A percentile compares a stretch with the other conserved stretches of the same genome.
phyloP scores from a whole-genome alignment of 2,797 vertebrate species.

The Enteromius unitaeniatus region DNA sequence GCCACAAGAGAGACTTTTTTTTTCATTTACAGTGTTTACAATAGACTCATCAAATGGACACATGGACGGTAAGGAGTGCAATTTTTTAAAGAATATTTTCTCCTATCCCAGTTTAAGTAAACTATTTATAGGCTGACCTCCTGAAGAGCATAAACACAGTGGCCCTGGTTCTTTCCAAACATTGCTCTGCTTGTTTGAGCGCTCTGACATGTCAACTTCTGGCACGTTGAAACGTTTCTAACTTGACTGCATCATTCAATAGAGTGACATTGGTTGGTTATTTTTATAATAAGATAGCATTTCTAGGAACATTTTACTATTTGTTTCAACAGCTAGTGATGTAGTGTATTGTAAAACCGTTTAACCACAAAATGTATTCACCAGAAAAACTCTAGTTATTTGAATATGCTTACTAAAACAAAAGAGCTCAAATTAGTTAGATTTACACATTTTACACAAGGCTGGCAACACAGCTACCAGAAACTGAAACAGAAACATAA shows the following conservation, averaged over 20 bases:
- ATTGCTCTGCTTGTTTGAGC: conserved; percentile 14
- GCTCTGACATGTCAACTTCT: conserved; percentile 6
- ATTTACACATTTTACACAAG: not conserved
- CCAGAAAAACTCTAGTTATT: not conserved
- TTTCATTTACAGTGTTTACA: conserved; percentile 2
- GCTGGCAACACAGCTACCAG: not conserved
- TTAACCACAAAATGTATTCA: not conserved
- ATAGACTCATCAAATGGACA: conserved; percentile 1
- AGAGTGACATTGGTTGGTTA: not conserved
- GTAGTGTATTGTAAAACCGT: not conserved
- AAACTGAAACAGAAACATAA: not conserved
- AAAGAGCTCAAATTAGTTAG: not conserved
- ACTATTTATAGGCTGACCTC: conserved; percentile 22
- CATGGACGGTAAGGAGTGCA: not conserved
- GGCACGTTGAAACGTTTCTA: not conserved
- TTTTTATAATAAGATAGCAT: not conserved
- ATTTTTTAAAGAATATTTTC: conserved; percentile 6
- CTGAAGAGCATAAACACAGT: conserved; percentile 21
- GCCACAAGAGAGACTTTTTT: not conserved
- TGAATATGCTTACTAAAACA: not conserved
- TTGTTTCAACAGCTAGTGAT: not conserved
- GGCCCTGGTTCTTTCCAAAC: conserved; percentile 22
- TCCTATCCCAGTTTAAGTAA: conserved; percentile 16
- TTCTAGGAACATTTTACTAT: not conserved
- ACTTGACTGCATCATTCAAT: not conserved